Evolutionary conservation across 2,888 invertebrate genomes (phyloP).

Genomic region (Coenonympha glycerion): DNA sequence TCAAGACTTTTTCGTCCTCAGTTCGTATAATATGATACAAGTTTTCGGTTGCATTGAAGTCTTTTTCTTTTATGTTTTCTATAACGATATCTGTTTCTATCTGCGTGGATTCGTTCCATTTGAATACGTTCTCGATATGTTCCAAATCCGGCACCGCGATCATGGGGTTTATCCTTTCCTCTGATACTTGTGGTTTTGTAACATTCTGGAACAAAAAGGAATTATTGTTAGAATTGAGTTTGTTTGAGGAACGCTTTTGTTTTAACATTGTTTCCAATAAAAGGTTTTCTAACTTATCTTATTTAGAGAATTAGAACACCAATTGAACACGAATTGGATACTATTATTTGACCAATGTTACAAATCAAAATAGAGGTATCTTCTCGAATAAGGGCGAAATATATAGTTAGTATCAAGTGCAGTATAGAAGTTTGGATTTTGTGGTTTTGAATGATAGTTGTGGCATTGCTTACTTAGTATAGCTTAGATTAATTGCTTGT

Average conservation of each 20-base stretch:
- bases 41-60: constrained; percentile 43
- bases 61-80: constrained; percentile 53
- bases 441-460: too few relatives aligned
- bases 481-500: too few relatives aligned
- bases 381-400: too few relatives aligned
- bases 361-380: too few relatives aligned
- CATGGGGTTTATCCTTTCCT: constrained; percentile 47
- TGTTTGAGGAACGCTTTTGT: neutral
- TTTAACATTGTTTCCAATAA: neutral
- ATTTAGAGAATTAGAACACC: too few relatives aligned
- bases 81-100: constrained; percentile 44
- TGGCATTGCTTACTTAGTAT: too few relatives aligned
- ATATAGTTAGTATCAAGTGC: too few relatives aligned
- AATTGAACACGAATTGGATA: too few relatives aligned
- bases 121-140: constrained; percentile 37
- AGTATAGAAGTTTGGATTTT: too few relatives aligned
- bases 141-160: constrained; percentile 48
- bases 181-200: constrained; percentile 7
- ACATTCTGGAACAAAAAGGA: constrained; percentile 34
- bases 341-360: too few relatives aligned
- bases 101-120: constrained; percentile 55
- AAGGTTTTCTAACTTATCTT: too few relatives aligned
- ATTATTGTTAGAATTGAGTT: constrained; percentile 3
- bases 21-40: constrained; percentile 46
- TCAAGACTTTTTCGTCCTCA: constrained; percentile 31